A percentile compares a stretch with the other conserved stretches of the same genome.
Conservation (phyloP, 2,113 vertebrate genomes). For the Micronycteris hirsuta region DNA sequence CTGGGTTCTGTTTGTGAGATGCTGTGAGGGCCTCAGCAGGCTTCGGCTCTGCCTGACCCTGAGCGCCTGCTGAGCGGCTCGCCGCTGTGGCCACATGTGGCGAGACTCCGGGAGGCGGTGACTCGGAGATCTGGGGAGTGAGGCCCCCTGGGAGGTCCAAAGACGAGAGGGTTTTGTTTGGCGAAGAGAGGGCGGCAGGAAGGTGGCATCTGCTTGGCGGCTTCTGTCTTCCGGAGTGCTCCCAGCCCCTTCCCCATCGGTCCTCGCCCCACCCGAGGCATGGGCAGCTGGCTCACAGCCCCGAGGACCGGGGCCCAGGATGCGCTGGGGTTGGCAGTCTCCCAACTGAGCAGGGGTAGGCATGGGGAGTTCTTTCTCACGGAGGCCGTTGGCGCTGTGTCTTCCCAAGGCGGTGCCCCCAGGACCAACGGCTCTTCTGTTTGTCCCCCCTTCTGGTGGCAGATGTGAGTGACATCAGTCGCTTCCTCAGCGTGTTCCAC, state of each 20-base stretch:
- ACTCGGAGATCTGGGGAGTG: neutral
- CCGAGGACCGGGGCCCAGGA: neutral
- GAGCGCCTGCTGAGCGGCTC: neutral
- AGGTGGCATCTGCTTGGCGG: neutral
- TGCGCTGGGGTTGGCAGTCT: neutral
- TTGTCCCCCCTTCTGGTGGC: neutral
- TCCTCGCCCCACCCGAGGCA: rapidly evolving
- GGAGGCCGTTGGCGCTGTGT: neutral
- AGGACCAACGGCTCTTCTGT: neutral
- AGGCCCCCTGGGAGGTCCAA: neutral
- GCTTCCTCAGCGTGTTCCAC: constrained; percentile 81
- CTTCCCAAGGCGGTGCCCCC: too few relatives aligned
- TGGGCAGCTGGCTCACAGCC: neutral
- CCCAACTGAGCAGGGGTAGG: too few relatives aligned
- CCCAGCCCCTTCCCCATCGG: rapidly evolving
- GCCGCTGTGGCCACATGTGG: rapidly evolving
- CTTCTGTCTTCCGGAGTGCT: neutral
- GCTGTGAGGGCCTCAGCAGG: neutral
- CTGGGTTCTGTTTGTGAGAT: neutral
- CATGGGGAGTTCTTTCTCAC: neutral
- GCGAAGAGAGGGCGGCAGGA: neutral
- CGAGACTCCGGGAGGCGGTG: too few relatives aligned
- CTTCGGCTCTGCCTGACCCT: neutral
- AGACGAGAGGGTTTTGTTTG: rapidly evolving
- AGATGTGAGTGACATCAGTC: constrained; percentile 86